Conservation (phyloP, 2,113 vertebrate genomes). For the Siniperca knerii region DNA sequence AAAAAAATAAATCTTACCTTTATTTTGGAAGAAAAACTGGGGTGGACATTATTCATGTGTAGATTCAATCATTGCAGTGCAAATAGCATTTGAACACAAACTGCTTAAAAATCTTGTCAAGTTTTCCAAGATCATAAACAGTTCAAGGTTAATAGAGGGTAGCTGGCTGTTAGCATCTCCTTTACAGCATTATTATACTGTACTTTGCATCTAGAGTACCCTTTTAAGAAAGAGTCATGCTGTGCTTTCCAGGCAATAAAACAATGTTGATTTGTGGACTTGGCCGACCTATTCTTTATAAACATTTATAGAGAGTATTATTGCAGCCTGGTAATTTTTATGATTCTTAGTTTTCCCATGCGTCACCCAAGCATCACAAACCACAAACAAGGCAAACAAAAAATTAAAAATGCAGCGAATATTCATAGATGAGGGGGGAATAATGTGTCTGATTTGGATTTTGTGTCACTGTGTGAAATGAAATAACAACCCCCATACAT, state of each 20-base stretch:
- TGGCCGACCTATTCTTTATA: not conserved
- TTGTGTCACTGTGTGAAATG: not conserved
- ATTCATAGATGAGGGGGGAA: not conserved
- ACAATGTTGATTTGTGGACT: conserved; percentile 9
- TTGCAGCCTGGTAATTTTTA: not conserved
- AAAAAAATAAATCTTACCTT: conserved; percentile 59
- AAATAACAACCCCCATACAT: not conserved
- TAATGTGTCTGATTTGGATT: not conserved
- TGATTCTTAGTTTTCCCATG: not conserved
- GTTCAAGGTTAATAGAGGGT: not conserved
- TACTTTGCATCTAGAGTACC: not conserved
- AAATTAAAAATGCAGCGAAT: not conserved
- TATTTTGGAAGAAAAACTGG: conserved; percentile 52
- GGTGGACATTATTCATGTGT: conserved; percentile 7
- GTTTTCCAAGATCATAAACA: not conserved
- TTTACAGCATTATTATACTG: not conserved
- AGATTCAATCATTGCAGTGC: not conserved
- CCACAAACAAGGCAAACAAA: not conserved
- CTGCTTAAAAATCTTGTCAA: not conserved
- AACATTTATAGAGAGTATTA: not conserved
- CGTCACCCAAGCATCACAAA: not conserved
- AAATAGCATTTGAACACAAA: not conserved
- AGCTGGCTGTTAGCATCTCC: not conserved
- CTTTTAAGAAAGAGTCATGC: not conserved
- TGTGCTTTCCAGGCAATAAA: not conserved